Evolutionary conservation across 2,113 vertebrate genomes (phyloP).

Genomic region (Perccottus glenii): DNA sequence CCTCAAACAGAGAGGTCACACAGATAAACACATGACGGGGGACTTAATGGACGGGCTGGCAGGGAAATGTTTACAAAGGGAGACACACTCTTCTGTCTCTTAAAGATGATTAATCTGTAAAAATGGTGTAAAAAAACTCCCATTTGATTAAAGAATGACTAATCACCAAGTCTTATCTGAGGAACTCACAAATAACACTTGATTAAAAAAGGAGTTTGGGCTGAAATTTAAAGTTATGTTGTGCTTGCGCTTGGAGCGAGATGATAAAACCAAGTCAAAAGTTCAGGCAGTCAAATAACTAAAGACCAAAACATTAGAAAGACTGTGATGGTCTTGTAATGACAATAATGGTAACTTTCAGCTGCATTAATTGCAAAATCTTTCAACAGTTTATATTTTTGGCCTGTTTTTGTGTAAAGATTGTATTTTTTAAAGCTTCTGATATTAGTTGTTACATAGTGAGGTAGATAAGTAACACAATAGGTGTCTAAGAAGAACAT

Average conservation of each 20-base stretch:
- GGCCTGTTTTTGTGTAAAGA: no score
- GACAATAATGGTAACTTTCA: no score
- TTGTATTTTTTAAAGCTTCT: no score
- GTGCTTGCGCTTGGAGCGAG: background rate
- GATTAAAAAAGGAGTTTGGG: conserved; percentile 3
- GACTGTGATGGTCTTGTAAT: no score
- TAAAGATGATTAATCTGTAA: background rate
- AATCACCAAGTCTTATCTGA: background rate
- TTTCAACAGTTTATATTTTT: no score
- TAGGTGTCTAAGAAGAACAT: no score
- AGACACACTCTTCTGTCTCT: background rate
- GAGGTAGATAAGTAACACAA: no score
- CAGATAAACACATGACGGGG: conserved; percentile 6
- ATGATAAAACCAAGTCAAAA: background rate
- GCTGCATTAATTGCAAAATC: no score
- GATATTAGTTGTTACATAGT: no score
- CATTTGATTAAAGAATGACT: background rate
- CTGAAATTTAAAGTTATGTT: background rate
- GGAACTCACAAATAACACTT: background rate
- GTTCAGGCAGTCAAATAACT: background rate
- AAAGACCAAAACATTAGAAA: background rate
- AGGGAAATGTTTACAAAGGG: conserved; percentile 23
- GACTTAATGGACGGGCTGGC: background rate
- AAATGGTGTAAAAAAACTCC: background rate
- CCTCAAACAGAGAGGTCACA: conserved; percentile 5